Base-by-base conservation (phyloP, 1,140 invertebrate genomes). In the Bombus turneri region DNA sequence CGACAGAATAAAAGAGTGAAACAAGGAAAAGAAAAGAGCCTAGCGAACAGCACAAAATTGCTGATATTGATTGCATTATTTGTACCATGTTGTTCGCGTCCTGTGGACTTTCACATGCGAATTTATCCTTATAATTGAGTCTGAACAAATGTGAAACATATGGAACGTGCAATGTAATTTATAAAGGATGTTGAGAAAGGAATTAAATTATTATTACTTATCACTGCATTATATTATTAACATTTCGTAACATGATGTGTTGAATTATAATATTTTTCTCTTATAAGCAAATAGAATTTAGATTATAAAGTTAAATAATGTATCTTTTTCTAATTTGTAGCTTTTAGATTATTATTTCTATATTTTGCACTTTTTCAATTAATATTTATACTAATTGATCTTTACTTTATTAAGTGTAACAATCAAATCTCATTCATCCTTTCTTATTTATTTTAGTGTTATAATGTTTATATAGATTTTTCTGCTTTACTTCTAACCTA, bases 1-100 rank as follows among this genome's bases (percentile, higher is more conserved):
- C 57, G 81, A 66, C 57, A 47, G 69, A 37, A 62, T 47, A 73
- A 71, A 79, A 28, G 68, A 31, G 13, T 41, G 22, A 31, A 81
- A 71, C 37, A 34, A 62, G 57, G 25, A 34, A 59, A 31, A 59
- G 8, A 31, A 22, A 31, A 59, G 31, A 37, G n/a, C 9, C 57
- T 18, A 34, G 53, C 28, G 47, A 9, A 59, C 53, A 37, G 25
- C 22, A 59, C 39, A 41, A 72, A 83, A 78, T 78, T 59, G 47
- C 66, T 69, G 22, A 57, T 78, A 83, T 78, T n/a, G 82, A 83
- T 83, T 69, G 64, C 37, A 39, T 34, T 43, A 80, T 80, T 68
- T 22, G 0, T 18, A 6, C 22, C 1, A 3, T 1, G 34, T 53
- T 34, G 22, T 39, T 47, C 62, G 18, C 8, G 0, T 41, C 31